Percentiles rank a stretch among this genome's conserved stretches.
These are phyloP conservation scores for Megaptera novaeangliae DNA, from an alignment of 2,113 vertebrate genomes.

Conservation along the genomic window DNA sequence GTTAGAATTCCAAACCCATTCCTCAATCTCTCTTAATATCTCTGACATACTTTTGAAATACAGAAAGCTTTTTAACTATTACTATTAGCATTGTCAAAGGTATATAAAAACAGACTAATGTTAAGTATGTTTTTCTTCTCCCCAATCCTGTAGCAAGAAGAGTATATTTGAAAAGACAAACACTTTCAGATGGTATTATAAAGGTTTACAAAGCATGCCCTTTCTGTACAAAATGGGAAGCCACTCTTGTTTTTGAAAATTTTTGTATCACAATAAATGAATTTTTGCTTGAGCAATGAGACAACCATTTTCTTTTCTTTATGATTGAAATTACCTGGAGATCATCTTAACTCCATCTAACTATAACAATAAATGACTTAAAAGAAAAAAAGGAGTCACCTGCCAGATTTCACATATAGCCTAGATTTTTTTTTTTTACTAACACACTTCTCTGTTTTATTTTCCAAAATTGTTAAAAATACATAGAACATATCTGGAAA, in stretches of 20 bases:
- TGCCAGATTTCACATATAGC: not conserved
- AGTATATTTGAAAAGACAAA: constrained; percentile 36
- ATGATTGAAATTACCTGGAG: constrained; percentile 19
- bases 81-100: not conserved
- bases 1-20: not conserved
- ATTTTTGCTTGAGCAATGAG: constrained; percentile 46
- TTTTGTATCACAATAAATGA: not conserved
- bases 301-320: constrained; percentile 39
- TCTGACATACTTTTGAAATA: not conserved
- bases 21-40: not conserved
- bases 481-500: not conserved
- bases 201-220: not conserved
- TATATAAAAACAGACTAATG: not conserved
- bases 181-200: not conserved
- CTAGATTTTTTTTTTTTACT: not conserved
- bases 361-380: not conserved
- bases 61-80: not conserved
- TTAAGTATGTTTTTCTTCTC: not conserved
- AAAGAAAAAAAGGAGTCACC: not conserved
- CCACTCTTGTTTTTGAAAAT: not conserved
- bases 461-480: not conserved
- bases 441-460: not conserved
- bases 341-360: not conserved
- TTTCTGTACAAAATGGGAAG: constrained; percentile 10
- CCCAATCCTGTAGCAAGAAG: not conserved